Conservation (phyloP, 2,888 invertebrate species). For the Coecobrya sp. region DNA sequence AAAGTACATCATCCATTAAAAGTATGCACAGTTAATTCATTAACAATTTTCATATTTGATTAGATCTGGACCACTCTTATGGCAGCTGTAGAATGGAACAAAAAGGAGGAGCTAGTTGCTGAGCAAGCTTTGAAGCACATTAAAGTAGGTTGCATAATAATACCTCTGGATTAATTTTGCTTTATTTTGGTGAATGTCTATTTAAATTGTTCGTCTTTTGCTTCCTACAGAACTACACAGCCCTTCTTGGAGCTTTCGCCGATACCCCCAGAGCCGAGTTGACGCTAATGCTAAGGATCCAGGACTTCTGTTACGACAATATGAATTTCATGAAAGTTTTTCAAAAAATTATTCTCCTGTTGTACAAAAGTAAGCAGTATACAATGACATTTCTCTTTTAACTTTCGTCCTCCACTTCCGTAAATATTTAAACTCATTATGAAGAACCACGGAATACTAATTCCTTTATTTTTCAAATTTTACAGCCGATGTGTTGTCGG, state of each 20-base stretch:
- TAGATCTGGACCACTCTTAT: constrained; percentile 98
- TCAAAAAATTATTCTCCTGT: constrained; percentile 98
- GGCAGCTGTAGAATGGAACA: constrained; percentile 99
- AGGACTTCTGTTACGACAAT: constrained; percentile 99
- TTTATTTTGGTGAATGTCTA: too few relatives aligned
- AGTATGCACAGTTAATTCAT: not conserved
- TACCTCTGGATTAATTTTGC: not conserved
- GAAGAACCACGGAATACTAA: too few relatives aligned
- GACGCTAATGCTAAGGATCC: constrained; percentile 96
- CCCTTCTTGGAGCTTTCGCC: constrained; percentile 95
- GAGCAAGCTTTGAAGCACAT: constrained; percentile 98
- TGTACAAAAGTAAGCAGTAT: constrained; percentile 94
- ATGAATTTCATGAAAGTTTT: constrained; percentile 99
- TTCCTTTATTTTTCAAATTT: too few relatives aligned
- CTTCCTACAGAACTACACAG: constrained; percentile 91
- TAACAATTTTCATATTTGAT: constrained; percentile 1
- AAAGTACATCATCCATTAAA: too few relatives aligned
- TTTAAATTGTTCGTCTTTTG: not conserved
- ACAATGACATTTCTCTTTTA: too few relatives aligned
- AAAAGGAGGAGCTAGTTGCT: constrained; percentile 98
- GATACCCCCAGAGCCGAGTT: constrained; percentile 95
- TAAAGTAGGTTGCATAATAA: constrained; percentile 89
- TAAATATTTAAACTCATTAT: too few relatives aligned
- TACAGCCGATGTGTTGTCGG: constrained; percentile 96
- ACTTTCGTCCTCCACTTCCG: too few relatives aligned